phyloP scores from a whole-genome alignment of 2,797 vertebrate species.

The Gymnocypris eckloni region DNA sequence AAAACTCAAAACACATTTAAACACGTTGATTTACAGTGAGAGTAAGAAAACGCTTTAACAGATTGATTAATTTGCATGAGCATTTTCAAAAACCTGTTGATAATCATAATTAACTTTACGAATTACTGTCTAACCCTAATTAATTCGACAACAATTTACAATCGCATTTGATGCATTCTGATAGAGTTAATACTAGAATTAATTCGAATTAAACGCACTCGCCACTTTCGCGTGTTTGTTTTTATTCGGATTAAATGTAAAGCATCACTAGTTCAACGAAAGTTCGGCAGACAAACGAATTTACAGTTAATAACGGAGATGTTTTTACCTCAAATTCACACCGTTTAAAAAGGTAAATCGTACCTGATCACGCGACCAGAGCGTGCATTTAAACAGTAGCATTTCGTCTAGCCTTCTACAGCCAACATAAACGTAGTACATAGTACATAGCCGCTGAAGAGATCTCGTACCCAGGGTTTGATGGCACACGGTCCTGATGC shows the following conservation, averaged over 20 bases:
- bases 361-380: background rate
- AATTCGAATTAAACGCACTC: background rate
- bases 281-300: slow-evolving; percentile 9
- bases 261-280: background rate
- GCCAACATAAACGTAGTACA: background rate
- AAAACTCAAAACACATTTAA: background rate
- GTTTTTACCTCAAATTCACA: slow-evolving; percentile 10
- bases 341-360: background rate
- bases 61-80: background rate
- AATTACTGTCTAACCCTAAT: background rate
- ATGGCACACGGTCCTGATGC: slow-evolving; percentile 70
- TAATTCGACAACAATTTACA: background rate
- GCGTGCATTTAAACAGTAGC: slow-evolving; percentile 1
- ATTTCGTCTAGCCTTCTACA: background rate
- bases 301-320: background rate
- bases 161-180: background rate
- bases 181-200: background rate
- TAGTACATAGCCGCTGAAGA: background rate
- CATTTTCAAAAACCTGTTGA: slow-evolving; percentile 19
- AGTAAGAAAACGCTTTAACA: background rate
- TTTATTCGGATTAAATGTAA: slow-evolving; percentile 21
- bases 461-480: slow-evolving; percentile 37
- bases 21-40: background rate
- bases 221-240: background rate
- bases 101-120: background rate